phyloP scores from a whole-genome alignment of 2,797 vertebrate genomes.

The Podargus strigoides region DNA sequence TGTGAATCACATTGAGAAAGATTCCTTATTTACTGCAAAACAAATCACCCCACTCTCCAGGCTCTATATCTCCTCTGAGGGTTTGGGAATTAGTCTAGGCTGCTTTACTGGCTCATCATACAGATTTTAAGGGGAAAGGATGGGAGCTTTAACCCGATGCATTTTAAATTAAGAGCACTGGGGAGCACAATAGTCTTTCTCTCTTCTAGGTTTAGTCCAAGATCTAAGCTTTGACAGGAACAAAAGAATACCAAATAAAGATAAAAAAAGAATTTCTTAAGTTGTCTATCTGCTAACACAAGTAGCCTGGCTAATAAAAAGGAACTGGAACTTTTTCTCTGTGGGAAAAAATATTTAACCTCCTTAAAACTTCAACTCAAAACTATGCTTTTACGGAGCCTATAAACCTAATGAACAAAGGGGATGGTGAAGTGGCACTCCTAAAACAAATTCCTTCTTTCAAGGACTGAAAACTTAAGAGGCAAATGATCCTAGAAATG shows the following conservation, averaged over 20 bases:
- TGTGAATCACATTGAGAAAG: not conserved
- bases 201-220: not conserved
- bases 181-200: not conserved
- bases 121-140: not conserved
- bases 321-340: not conserved
- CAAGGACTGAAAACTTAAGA: not conserved
- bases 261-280: not conserved
- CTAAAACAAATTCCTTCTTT: not conserved
- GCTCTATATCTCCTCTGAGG: not conserved
- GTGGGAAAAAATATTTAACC: not conserved
- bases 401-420: not conserved
- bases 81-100: not conserved
- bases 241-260: not conserved
- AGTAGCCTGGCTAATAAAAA: not conserved
- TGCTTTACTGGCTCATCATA: not conserved
- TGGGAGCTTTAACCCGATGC: not conserved
- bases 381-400: not conserved
- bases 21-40: not conserved
- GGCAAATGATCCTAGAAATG: not conserved
- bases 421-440: not conserved
- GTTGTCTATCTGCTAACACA: not conserved
- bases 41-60: not conserved
- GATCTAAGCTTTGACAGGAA: not conserved
- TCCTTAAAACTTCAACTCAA: not conserved
- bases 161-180: not conserved